phyloP scores from a whole-genome alignment of 2,888 invertebrate genomes.

The Stegophylla sp. region DNA sequence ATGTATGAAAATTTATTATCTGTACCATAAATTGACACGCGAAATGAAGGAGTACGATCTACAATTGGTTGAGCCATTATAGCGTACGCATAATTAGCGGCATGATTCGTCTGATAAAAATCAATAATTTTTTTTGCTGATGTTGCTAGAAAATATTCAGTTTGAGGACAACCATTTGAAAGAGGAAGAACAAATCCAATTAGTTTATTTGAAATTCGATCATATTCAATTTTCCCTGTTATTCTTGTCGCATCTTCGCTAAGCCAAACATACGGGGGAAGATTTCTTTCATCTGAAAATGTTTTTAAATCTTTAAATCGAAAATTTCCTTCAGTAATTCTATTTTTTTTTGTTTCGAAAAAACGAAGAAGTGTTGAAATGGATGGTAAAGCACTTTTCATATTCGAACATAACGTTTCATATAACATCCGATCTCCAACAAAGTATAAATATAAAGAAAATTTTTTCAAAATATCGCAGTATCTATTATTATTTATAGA shows the following conservation, averaged over 20 bases:
- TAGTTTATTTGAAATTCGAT: neutral
- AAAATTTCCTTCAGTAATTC: neutral
- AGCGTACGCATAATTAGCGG: too few relatives aligned
- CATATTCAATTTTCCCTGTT: neutral
- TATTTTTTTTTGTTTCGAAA: neutral
- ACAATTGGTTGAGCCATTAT: too few relatives aligned
- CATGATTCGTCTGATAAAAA: neutral
- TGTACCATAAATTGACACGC: too few relatives aligned
- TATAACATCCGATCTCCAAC: neutral
- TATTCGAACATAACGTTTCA: neutral
- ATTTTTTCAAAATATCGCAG: neutral
- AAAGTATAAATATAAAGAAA: conserved; percentile 2
- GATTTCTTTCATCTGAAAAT: neutral
- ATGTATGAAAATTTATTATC: too few relatives aligned
- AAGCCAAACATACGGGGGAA: neutral
- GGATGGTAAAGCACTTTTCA: neutral
- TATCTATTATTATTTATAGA: neutral
- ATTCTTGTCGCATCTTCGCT: conserved; percentile 20
- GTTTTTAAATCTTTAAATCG: neutral
- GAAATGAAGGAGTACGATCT: too few relatives aligned
- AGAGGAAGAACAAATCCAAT: neutral
- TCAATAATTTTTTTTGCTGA: neutral
- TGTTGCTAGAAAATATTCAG: neutral
- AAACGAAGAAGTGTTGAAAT: neutral
- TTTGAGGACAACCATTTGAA: neutral